These are phyloP conservation scores for Aelia acuminata DNA, from an alignment of 2,888 invertebrate species.

Conservation along the genomic window DNA sequence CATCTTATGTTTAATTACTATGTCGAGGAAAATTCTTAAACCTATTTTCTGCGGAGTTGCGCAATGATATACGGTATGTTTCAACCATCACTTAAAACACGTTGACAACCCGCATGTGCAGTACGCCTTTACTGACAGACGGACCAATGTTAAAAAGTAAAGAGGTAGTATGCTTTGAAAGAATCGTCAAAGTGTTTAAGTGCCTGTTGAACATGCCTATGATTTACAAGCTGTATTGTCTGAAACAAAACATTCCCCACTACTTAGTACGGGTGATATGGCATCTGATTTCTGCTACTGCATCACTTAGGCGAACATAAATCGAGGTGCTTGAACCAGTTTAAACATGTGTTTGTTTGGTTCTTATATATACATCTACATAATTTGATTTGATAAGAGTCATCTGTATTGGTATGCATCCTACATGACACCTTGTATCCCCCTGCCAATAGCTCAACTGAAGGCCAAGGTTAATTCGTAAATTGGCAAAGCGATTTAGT, in stretches of 20 bases:
- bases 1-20: too few relatives aligned
- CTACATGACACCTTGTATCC: not conserved
- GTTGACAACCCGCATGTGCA: too few relatives aligned
- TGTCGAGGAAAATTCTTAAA: too few relatives aligned
- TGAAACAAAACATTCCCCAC: not conserved
- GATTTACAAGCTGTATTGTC: not conserved
- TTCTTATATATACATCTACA: not conserved
- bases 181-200: too few relatives aligned
- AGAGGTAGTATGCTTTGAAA: too few relatives aligned
- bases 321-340: not conserved
- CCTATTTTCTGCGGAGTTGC: not conserved
- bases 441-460: not conserved
- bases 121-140: too few relatives aligned
- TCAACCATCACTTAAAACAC: too few relatives aligned
- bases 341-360: not conserved
- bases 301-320: not conserved
- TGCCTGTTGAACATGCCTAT: too few relatives aligned
- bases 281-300: not conserved
- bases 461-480: not conserved
- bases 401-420: not conserved
- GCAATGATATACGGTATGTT: too few relatives aligned
- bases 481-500: not conserved
- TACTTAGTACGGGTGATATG: not conserved
- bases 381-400: not conserved
- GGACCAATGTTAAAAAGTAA: too few relatives aligned